phyloP scores from a whole-genome alignment of 92 coral and sea anemone species.

The Nematostella vectensis region DNA sequence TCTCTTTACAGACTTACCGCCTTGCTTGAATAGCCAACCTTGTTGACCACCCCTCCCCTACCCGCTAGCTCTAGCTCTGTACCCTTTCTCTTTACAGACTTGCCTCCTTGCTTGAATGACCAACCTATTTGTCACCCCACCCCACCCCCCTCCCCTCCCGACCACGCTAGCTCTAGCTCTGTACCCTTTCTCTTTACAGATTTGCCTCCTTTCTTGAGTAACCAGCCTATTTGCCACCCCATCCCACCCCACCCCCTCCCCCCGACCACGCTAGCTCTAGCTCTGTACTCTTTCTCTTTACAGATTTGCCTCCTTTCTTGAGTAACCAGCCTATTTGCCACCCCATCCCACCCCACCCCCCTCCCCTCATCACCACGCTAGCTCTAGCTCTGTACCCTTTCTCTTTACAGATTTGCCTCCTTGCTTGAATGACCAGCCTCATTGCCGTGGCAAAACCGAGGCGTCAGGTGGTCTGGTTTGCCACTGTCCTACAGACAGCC shows the following conservation, averaged over 20 bases:
- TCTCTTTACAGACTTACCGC: slow-evolving; percentile 15
- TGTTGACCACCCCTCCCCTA: too few relatives aligned
- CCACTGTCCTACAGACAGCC: slow-evolving; percentile 5
- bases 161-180: too few relatives aligned
- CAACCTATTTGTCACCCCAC: slow-evolving; percentile 15
- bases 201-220: slow-evolving; percentile 16
- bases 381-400: not conserved
- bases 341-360: not conserved
- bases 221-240: slow-evolving; percentile 13
- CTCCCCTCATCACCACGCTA: not conserved
- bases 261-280: not conserved
- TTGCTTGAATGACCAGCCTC: slow-evolving; percentile 16
- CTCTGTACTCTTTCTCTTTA: slow-evolving; percentile 1
- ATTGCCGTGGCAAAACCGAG: slow-evolving; percentile 10
- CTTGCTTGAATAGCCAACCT: slow-evolving; percentile 18
- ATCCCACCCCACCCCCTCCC: too few relatives aligned
- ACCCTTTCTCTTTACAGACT: slow-evolving; percentile 10
- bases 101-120: slow-evolving; percentile 18
- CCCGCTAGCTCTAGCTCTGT: too few relatives aligned
- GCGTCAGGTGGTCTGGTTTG: not conserved
- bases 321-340: not conserved
- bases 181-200: slow-evolving; percentile 8
- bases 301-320: slow-evolving; percentile 14
- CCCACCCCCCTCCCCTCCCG: too few relatives aligned
- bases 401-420: slow-evolving; percentile 19